Conservation (phyloP, 2,797 vertebrate genomes). For the Schizopygopsis pylzovi region DNA sequence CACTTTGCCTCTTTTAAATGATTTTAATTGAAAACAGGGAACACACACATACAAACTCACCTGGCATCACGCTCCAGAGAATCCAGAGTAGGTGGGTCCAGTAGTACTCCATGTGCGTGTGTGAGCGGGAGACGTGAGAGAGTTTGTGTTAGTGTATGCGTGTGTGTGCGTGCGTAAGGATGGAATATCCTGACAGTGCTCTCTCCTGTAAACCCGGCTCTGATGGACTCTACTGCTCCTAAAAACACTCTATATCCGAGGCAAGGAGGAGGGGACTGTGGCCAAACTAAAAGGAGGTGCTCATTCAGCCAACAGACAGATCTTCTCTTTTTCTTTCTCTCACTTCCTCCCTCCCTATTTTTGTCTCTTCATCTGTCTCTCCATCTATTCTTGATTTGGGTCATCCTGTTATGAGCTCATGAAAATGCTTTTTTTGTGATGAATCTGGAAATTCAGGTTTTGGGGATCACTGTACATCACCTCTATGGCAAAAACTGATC, state of each 20-base stretch:
- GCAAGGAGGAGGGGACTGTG: slow-evolving; percentile 79
- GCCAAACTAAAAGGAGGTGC: slow-evolving; percentile 70
- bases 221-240: slow-evolving; percentile 75
- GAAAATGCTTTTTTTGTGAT: slow-evolving; percentile 2
- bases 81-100: slow-evolving; percentile 86
- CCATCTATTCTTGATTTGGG: slow-evolving; percentile 30
- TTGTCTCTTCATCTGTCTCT: slow-evolving; percentile 52
- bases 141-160: slow-evolving; percentile 71
- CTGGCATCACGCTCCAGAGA: slow-evolving; percentile 83
- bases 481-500: slow-evolving; percentile 15
- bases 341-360: slow-evolving; percentile 54
- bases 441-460: slow-evolving; percentile 3
- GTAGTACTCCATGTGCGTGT: slow-evolving; percentile 86
- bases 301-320: slow-evolving; percentile 64
- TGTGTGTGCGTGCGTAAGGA: slow-evolving; percentile 62
- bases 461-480: slow-evolving; percentile 16
- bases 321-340: slow-evolving; percentile 57
- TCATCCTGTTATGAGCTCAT: slow-evolving; percentile 19
- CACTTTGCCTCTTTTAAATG: background rate
- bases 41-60: slow-evolving; percentile 76
- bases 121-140: slow-evolving; percentile 58
- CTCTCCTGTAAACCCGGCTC: slow-evolving; percentile 74
- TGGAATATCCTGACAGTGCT: slow-evolving; percentile 75
- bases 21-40: background rate
- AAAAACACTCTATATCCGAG: slow-evolving; percentile 76